Evolutionary conservation across 2,888 invertebrate genomes (phyloP).

Genomic region (Oeneis ivallda): DNA sequence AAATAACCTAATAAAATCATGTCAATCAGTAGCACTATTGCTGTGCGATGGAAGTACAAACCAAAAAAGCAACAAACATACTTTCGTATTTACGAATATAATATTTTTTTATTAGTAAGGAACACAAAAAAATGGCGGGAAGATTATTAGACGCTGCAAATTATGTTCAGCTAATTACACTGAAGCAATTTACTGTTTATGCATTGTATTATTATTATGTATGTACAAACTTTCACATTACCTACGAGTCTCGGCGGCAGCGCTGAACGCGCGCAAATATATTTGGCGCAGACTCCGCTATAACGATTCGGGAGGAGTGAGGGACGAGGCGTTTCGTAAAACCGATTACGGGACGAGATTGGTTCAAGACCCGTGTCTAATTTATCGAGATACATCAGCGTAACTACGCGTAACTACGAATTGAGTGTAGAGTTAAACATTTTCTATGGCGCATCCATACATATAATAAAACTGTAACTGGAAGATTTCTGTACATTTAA

Average conservation of each 20-base stretch:
- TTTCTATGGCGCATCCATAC: slow-evolving; percentile 15
- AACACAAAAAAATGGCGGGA: slow-evolving; percentile 9
- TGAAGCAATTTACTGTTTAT: slow-evolving; percentile 39
- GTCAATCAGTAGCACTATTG: no score
- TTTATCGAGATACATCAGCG: slow-evolving; percentile 68
- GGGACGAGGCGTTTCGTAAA: slow-evolving; percentile 64
- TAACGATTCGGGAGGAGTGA: slow-evolving; percentile 63
- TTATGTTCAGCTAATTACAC: slow-evolving; percentile 34
- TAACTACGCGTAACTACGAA: slow-evolving; percentile 38
- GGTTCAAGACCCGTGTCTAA: slow-evolving; percentile 69
- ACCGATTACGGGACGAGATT: slow-evolving; percentile 68
- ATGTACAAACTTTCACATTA: slow-evolving; percentile 49
- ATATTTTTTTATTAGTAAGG: not conserved
- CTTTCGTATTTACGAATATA: no score
- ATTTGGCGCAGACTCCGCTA: slow-evolving; percentile 50
- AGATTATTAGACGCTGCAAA: slow-evolving; percentile 21
- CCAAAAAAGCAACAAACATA: no score
- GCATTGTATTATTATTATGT: slow-evolving; percentile 43
- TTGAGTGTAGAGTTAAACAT: slow-evolving; percentile 20
- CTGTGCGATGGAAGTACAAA: no score
- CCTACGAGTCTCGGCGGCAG: slow-evolving; percentile 38
- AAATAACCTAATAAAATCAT: no score
- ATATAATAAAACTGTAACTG: no score
- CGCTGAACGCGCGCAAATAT: slow-evolving; percentile 42
- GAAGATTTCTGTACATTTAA: no score